Evolutionary conservation across 2,797 vertebrate genomes (phyloP).

Genomic region (Rousettus madagascariensis): DNA sequence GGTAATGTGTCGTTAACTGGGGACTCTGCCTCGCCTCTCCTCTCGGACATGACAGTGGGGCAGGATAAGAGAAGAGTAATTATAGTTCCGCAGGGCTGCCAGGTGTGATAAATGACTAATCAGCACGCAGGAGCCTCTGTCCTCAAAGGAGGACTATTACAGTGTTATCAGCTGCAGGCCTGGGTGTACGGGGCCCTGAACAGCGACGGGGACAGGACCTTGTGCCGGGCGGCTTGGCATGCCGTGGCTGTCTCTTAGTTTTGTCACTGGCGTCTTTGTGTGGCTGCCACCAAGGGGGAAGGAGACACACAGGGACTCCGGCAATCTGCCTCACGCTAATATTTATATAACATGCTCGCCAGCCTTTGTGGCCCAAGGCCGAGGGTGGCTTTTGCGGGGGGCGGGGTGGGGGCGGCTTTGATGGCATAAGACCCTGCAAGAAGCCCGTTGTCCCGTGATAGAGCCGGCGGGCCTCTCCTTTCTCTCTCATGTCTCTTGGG

Average conservation of each 20-base stretch:
- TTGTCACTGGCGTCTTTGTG: conserved; percentile 81
- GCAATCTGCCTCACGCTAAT: conserved; percentile 13
- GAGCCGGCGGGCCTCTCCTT: not conserved
- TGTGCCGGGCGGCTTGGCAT: conserved; percentile 84
- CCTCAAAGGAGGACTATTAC: conserved; percentile 99
- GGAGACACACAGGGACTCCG: not conserved
- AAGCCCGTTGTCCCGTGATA: fast-evolving
- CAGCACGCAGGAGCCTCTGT: conserved; percentile 94
- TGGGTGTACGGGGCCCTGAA: conserved; percentile 82
- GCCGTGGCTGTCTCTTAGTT: conserved; percentile 68
- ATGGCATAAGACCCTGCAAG: not conserved
- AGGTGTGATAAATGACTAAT: conserved; percentile 99
- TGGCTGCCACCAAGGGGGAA: conserved; percentile 71
- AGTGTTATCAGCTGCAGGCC: conserved; percentile 97
- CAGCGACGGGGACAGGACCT: conserved; percentile 90
- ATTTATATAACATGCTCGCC: conserved; percentile 19
- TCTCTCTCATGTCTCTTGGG: not conserved
- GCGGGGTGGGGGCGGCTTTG: not conserved
- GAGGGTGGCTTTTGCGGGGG: not conserved
- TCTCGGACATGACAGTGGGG: conserved; percentile 97
- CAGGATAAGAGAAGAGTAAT: conserved; percentile 99
- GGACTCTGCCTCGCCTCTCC: conserved; percentile 88
- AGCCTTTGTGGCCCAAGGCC: not conserved
- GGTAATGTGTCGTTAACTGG: conserved; percentile 89
- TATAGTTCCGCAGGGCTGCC: conserved; percentile 99